Evolutionary conservation across 1,140 invertebrate species (phyloP), one percentile per base, ranked within the genome.

Genomic region (Aphelenchoides fujianensis): DNA sequence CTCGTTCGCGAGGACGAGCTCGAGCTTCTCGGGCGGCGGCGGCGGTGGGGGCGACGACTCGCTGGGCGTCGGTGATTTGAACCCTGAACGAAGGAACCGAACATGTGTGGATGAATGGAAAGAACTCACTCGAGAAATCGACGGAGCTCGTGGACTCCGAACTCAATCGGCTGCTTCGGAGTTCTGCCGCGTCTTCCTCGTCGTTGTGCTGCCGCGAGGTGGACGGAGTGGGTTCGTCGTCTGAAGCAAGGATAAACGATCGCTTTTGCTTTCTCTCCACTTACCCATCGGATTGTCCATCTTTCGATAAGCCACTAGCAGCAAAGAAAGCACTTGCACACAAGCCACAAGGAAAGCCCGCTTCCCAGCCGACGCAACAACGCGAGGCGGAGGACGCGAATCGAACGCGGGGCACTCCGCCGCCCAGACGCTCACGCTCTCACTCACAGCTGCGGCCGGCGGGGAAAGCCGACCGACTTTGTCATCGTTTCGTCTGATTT

Each of bases 1-100:
- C 35, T 70, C 69, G 5, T 48, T 48, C 23, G 27, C 7, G 1
- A 70, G 30, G 2, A 35, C 31, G 5, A 70, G 34, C 27, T 70
- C 36, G 9, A n/a, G 31, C 16, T 36, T 37, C 53, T 66, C 63
- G 37, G 63, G 63, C n/a, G 63, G 0, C 2, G 19, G 32, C 12
- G 41, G 31, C n/a, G n/a, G n/a, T n/a, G n/a, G n/a, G n/a, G n/a
- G n/a, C n/a, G n/a, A n/a, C 23, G 31, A 37, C 16, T 23, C 32
- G n/a, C 36, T 30, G 1, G 31, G 16, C 16, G 31, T 32, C n/a
- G 31, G 63, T 19, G 63, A 1, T 66, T 66, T 66, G 32, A 2
- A 19, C n/a, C 12, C 63, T 66, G 31, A 66, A 66, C n/a, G n/a
- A n/a, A n/a, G n/a, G n/a, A n/a, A 32, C 12, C 1, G 1, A 12